Conservation (phyloP, 2,888 invertebrate genomes). For the Ditula angustiorana region DNA sequence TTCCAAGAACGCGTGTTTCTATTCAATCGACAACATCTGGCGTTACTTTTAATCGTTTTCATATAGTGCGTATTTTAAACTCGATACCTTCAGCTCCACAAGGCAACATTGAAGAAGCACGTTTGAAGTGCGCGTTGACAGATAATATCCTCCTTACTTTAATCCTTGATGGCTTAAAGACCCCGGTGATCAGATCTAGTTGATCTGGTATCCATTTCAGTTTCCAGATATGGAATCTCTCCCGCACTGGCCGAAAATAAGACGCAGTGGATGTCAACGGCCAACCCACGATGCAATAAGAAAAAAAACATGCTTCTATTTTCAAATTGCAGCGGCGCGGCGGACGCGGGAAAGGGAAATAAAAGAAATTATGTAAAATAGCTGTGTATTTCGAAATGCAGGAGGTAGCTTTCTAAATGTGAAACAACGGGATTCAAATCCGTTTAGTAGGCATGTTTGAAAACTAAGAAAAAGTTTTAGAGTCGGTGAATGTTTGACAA, state of each 20-base stretch:
- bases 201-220: slow-evolving; percentile 59
- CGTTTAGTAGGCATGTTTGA: slow-evolving; percentile 9
- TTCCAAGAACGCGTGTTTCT: slow-evolving; percentile 31
- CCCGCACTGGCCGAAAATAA: slow-evolving; percentile 77
- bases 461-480: slow-evolving; percentile 10
- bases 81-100: background rate
- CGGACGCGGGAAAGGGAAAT: slow-evolving; percentile 56
- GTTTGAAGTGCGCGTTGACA: slow-evolving; percentile 41
- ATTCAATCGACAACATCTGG: slow-evolving; percentile 34
- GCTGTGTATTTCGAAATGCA: slow-evolving; percentile 35
- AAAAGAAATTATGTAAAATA: slow-evolving; percentile 54
- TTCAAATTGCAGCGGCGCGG: slow-evolving; percentile 72
- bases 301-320: slow-evolving; percentile 72
- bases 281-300: slow-evolving; percentile 75
- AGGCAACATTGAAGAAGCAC: background rate
- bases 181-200: slow-evolving; percentile 43
- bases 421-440: slow-evolving; percentile 32
- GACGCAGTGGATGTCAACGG: slow-evolving; percentile 76
- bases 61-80: slow-evolving; percentile 10
- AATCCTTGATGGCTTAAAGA: slow-evolving; percentile 27
- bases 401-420: slow-evolving; percentile 35
- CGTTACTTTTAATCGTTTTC: slow-evolving; percentile 22
- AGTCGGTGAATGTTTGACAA: slow-evolving; percentile 23
- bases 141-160: slow-evolving; percentile 43
- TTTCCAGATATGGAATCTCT: slow-evolving; percentile 70